Evolutionary conservation across 2,888 invertebrate genomes (phyloP).

Genomic region (Lamellibrachia columna): DNA sequence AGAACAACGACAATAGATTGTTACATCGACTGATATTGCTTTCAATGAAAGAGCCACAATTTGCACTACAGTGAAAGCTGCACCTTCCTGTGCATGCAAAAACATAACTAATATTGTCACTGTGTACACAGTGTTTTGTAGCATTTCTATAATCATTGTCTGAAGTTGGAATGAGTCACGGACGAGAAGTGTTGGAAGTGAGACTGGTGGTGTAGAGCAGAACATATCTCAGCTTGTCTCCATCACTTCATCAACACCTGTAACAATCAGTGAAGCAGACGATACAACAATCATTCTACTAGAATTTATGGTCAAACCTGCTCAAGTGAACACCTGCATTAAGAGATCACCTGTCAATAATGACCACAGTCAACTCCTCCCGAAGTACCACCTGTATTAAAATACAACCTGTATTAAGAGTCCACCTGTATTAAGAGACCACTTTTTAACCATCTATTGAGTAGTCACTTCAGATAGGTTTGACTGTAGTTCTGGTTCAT

Average conservation of each 20-base stretch:
- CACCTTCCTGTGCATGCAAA: not conserved
- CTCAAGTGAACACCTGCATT: too few relatives aligned
- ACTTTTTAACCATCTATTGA: too few relatives aligned
- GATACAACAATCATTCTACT: not conserved
- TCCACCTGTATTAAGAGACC: too few relatives aligned
- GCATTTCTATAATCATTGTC: not conserved
- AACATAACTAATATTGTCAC: not conserved
- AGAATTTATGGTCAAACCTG: too few relatives aligned
- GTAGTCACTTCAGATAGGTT: too few relatives aligned
- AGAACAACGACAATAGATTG: not conserved
- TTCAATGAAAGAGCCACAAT: not conserved
- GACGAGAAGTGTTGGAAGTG: not conserved
- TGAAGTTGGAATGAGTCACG: not conserved
- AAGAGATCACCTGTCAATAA: too few relatives aligned
- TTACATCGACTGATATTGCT: not conserved
- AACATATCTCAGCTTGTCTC: conserved; percentile 25
- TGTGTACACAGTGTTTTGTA: not conserved
- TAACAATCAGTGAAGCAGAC: not conserved
- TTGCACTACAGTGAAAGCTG: not conserved
- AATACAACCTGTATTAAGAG: too few relatives aligned
- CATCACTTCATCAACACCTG: conserved; percentile 24
- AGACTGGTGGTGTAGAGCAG: not conserved
- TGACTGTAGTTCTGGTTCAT: not conserved
- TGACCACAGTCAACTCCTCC: too few relatives aligned
- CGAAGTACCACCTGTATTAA: too few relatives aligned